A percentile compares a stretch with the other conserved stretches of the same genome.
Conservation (phyloP, 2,113 vertebrate genomes). For the Bagarius yarrelli region DNA sequence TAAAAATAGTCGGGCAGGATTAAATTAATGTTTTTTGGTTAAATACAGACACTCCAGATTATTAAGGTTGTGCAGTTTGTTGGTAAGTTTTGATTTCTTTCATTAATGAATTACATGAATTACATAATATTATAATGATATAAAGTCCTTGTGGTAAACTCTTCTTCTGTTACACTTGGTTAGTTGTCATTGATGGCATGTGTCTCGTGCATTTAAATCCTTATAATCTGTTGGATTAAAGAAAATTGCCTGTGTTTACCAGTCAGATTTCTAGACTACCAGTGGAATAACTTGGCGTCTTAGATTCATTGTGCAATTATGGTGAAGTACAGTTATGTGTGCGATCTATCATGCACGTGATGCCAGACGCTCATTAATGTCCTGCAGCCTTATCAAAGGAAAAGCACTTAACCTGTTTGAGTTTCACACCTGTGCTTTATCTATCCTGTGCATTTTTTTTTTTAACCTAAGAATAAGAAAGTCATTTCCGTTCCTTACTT, state of each 20-base stretch:
- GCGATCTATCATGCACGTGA: not conserved
- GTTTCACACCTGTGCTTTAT: not conserved
- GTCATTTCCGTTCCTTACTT: constrained; percentile 2
- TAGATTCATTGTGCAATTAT: constrained; percentile 10
- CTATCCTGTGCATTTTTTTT: not conserved
- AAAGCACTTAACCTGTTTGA: constrained; percentile 20
- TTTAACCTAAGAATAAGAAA: not conserved
- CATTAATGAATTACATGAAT: not conserved
- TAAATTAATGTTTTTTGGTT: not conserved
- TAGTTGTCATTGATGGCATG: not conserved
- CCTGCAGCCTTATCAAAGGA: not conserved
- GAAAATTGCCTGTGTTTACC: constrained; percentile 19
- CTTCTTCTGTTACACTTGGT: not conserved
- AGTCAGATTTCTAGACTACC: constrained; percentile 21
- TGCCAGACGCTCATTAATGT: not conserved
- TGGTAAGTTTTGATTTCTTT: not conserved
- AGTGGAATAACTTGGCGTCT: constrained; percentile 11
- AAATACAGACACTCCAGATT: not conserved
- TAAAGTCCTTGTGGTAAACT: not conserved
- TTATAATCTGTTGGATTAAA: constrained; percentile 1
- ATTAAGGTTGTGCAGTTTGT: not conserved
- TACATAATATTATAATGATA: not conserved
- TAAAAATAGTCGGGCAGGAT: not conserved
- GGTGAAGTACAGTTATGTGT: not conserved
- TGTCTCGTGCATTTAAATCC: not conserved